A percentile compares a stretch with the other conserved stretches of the same genome.
Evolutionary conservation across 1,140 invertebrate genomes (phyloP).

Genomic region (Steinernema feltiae): DNA sequence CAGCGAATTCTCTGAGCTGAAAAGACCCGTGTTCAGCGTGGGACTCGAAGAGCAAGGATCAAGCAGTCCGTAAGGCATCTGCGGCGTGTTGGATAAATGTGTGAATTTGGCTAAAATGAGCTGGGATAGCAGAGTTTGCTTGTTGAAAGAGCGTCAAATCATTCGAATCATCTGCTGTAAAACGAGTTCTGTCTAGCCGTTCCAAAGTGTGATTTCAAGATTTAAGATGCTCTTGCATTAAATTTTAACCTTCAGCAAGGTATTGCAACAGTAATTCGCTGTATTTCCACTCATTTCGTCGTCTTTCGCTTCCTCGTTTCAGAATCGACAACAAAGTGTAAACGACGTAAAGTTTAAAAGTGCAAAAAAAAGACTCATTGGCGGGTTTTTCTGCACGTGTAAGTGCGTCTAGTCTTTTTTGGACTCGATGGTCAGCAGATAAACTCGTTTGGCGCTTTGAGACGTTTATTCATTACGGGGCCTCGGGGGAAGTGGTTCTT

Average conservation of each 20-base stretch:
- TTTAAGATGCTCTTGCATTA: no score
- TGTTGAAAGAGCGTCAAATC: no score
- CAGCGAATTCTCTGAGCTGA: not conserved
- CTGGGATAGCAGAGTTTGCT: no score
- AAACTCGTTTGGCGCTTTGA: not conserved
- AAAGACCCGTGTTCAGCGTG: not conserved
- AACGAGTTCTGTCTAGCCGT: no score
- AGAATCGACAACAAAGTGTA: not conserved
- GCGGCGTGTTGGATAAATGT: not conserved
- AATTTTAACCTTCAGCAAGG: no score
- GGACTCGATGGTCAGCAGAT: not conserved
- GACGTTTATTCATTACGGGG: not conserved
- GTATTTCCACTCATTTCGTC: no score
- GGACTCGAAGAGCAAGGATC: not conserved
- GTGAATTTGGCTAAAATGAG: no score
- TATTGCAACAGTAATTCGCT: no score
- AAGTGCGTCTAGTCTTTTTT: not conserved
- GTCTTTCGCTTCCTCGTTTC: not conserved
- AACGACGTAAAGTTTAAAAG: no score
- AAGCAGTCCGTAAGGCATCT: not conserved
- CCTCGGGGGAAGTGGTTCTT: not conserved
- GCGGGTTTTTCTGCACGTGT: not conserved
- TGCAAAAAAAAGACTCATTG: not conserved
- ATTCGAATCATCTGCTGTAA: no score
- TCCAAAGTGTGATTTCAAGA: no score